Evolutionary conservation across 2,888 invertebrate species (phyloP).

Genomic region (Patella depressa): DNA sequence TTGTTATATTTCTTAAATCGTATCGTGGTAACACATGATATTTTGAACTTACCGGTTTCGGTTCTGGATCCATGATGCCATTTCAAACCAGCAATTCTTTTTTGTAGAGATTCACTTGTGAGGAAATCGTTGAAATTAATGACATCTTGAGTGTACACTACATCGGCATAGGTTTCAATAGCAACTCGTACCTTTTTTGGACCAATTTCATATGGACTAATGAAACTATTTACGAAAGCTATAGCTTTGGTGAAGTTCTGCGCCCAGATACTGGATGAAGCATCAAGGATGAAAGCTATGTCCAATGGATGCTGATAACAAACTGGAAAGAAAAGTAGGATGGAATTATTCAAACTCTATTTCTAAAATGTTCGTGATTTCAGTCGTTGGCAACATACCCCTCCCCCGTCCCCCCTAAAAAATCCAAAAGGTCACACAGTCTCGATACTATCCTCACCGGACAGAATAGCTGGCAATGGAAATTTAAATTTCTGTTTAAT

Average conservation of each 20-base stretch:
- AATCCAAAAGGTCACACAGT: too few species aligned
- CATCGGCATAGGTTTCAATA: neutral
- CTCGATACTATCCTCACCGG: too few species aligned
- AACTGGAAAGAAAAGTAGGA: neutral
- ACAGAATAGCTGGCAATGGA: too few species aligned
- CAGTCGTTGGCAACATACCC: too few species aligned
- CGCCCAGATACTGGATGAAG: conserved; percentile 34
- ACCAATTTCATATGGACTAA: conserved; percentile 32
- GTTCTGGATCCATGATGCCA: neutral
- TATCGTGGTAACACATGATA: too few species aligned
- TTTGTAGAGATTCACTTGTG: neutral
- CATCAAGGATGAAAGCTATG: conserved; percentile 34
- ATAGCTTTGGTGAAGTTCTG: conserved; percentile 38
- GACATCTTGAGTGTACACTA: neutral
- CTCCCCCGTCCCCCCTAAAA: too few species aligned
- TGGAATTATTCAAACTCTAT: too few species aligned
- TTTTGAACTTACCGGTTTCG: neutral
- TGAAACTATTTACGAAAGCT: conserved; percentile 36
- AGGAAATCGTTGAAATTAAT: neutral
- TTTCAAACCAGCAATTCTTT: neutral
- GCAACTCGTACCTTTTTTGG: conserved; percentile 24
- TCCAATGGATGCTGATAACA: conserved; percentile 34
- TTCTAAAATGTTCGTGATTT: too few species aligned
- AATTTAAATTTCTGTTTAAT: too few species aligned
- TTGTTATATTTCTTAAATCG: too few species aligned